These are phyloP conservation scores for Helicolenus hilgendorfi DNA, from an alignment of 2,797 vertebrate genomes.

Conservation along the genomic window DNA sequence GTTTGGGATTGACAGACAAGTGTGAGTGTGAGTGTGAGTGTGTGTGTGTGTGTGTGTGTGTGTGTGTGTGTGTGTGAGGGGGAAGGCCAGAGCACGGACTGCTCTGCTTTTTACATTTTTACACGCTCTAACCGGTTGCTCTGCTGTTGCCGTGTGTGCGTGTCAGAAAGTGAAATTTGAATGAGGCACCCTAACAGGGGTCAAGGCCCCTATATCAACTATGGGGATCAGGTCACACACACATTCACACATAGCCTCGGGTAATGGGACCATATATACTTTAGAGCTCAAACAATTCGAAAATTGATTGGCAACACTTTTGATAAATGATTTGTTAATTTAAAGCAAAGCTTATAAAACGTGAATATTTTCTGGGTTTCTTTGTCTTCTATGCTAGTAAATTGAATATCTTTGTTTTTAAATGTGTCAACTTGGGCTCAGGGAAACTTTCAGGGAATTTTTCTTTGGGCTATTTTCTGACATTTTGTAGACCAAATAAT, in stretches of 20 bases:
- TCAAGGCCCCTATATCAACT: conserved; percentile 36
- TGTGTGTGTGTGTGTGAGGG: not conserved
- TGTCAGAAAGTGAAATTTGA: conserved; percentile 28
- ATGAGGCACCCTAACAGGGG: conserved; percentile 47
- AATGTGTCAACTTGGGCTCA: not conserved
- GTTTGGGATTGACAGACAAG: conserved; percentile 48
- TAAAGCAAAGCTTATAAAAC: not conserved
- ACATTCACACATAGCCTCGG: not conserved
- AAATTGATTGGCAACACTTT: not conserved
- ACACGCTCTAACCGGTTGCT: conserved; percentile 77
- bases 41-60: conserved; percentile 6
- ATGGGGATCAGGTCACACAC: conserved; percentile 20
- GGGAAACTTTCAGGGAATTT: not conserved
- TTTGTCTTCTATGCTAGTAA: not conserved
- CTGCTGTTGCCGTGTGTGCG: conserved; percentile 69
- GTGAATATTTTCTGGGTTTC: too few species aligned
- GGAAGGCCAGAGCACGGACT: not conserved
- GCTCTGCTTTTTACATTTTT: conserved; percentile 82
- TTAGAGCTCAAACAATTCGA: not conserved
- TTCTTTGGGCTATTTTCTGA: not conserved
- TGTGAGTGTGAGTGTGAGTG: conserved; percentile 4
- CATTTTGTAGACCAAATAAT: not conserved
- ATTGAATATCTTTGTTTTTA: not conserved
- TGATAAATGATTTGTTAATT: not conserved
- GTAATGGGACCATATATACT: not conserved